phyloP scores from a whole-genome alignment of 2,113 vertebrate genomes.

The Nothobranchius kuhntae region DNA sequence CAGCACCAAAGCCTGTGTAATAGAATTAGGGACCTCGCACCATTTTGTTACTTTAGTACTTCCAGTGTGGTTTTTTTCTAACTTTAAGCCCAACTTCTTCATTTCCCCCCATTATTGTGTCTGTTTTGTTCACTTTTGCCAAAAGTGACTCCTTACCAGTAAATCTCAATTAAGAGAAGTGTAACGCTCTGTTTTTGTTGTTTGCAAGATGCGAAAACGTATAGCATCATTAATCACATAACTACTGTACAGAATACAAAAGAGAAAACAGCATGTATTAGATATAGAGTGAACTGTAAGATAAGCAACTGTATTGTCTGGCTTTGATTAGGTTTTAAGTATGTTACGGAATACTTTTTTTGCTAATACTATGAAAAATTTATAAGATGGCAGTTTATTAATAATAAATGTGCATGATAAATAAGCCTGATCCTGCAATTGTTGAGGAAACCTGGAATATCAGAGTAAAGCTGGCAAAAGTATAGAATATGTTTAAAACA shows the following conservation, averaged over 20 bases:
- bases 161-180: constrained; percentile 31
- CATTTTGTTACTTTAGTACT: constrained; percentile 18
- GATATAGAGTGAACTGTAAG: not conserved
- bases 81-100: constrained; percentile 10
- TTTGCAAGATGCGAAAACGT: constrained; percentile 12
- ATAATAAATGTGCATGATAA: not conserved
- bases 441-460: no score
- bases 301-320: not conserved
- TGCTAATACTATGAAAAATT: constrained; percentile 4
- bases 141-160: constrained; percentile 42
- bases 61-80: constrained; percentile 32
- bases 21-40: constrained; percentile 40
- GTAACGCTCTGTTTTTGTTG: constrained; percentile 27
- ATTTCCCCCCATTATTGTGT: constrained; percentile 26
- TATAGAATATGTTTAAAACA: no score
- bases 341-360: not conserved
- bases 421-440: not conserved
- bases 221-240: constrained; percentile 34
- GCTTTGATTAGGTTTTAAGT: not conserved
- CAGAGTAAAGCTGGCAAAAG: no score
- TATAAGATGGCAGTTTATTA: not conserved
- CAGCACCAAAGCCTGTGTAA: constrained; percentile 23
- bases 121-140: constrained; percentile 32
- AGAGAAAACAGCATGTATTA: constrained; percentile 3
- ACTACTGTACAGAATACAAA: constrained; percentile 1